These are phyloP conservation scores for Biston betularia DNA, from an alignment of 2,888 invertebrate genomes.

Conservation along the genomic window DNA sequence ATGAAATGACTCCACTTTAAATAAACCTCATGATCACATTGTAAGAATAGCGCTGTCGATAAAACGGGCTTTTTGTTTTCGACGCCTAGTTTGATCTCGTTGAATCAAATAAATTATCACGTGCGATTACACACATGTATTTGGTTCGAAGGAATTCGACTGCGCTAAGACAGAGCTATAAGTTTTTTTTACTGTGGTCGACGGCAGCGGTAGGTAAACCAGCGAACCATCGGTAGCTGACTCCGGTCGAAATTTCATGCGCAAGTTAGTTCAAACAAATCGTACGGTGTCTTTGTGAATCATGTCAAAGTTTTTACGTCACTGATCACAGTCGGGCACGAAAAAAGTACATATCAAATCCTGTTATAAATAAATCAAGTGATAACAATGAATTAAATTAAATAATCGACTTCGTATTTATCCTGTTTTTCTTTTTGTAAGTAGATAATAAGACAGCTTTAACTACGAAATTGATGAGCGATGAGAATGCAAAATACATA, in stretches of 20 bases:
- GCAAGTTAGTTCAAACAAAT: conserved; percentile 85
- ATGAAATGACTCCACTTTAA: background rate
- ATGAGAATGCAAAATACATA: too few relatives aligned
- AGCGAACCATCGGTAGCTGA: conserved; percentile 85
- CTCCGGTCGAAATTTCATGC: conserved; percentile 77
- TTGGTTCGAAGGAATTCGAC: conserved; percentile 82
- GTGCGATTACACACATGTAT: conserved; percentile 82
- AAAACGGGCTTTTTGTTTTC: conserved; percentile 46
- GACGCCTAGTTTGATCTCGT: conserved; percentile 55
- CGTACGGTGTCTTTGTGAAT: conserved; percentile 81
- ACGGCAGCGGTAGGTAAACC: conserved; percentile 81
- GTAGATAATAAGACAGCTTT: too few relatives aligned
- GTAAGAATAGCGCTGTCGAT: conserved; percentile 45
- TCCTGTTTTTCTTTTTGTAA: too few relatives aligned
- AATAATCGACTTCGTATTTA: too few relatives aligned
- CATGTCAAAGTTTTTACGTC: conserved; percentile 71
- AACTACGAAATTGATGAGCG: too few relatives aligned
- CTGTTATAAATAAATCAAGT: too few relatives aligned
- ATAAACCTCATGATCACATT: conserved; percentile 38
- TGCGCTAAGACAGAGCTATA: conserved; percentile 73
- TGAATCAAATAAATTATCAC: conserved; percentile 80
- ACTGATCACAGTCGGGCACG: conserved; percentile 53
- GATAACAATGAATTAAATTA: background rate
- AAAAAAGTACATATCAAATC: too few relatives aligned
- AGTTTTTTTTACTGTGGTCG: conserved; percentile 68